Evolutionary conservation across 1,140 invertebrate genomes (phyloP).

Genomic region (Apocrypta bakeri): DNA sequence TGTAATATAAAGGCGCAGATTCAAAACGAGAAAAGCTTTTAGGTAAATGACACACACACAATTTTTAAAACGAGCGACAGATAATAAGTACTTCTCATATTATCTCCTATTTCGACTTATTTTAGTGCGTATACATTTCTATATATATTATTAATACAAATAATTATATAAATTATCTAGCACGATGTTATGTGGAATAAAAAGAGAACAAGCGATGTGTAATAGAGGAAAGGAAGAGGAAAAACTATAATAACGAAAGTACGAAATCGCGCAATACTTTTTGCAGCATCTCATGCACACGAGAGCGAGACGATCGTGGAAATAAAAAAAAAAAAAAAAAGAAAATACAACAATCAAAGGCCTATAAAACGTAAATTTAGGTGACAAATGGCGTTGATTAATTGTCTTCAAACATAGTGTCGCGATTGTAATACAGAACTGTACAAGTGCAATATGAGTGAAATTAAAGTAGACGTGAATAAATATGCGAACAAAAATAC

Average conservation of each 20-base stretch:
- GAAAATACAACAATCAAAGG: constrained; percentile 62
- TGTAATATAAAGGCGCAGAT: constrained; percentile 1
- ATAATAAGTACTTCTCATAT: not conserved
- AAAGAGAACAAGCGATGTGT: not conserved
- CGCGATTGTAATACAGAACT: constrained; percentile 53
- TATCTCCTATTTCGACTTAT: constrained; percentile 16
- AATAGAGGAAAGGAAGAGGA: constrained; percentile 21
- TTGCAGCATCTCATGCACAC: constrained; percentile 36
- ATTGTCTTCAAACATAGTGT: constrained; percentile 57
- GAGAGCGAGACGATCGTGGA: constrained; percentile 11
- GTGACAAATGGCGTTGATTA: constrained; percentile 56
- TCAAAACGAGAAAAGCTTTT: constrained; percentile 19
- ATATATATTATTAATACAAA: constrained; percentile 6
- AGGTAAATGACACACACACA: not conserved
- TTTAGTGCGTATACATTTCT: not conserved
- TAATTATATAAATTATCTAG: constrained; percentile 19
- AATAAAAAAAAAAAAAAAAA: no score
- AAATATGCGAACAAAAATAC: constrained; percentile 38
- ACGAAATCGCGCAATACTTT: constrained; percentile 52
- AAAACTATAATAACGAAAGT: constrained; percentile 50
- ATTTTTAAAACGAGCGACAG: constrained; percentile 15
- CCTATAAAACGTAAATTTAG: constrained; percentile 60
- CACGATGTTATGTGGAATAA: not conserved
- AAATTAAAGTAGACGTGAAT: constrained; percentile 36
- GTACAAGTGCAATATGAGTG: constrained; percentile 47